Conservation (phyloP, 1,140 invertebrate genomes). For the Contarinia nasturtii region DNA sequence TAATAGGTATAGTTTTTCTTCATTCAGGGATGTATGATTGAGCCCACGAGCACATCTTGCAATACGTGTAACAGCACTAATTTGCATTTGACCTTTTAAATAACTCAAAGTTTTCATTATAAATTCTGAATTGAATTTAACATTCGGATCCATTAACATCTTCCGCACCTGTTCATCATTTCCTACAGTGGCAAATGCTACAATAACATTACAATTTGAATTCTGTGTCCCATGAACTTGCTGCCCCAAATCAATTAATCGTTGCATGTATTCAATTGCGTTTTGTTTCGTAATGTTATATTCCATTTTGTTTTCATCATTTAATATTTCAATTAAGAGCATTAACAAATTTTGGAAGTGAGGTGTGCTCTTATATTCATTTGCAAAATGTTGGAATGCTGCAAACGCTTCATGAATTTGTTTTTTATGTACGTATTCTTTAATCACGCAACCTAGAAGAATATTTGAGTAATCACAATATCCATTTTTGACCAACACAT, state of each 20-base stretch:
- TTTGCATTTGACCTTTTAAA: constrained; percentile 16
- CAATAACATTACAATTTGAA: constrained; percentile 17
- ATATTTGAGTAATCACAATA: constrained; percentile 25
- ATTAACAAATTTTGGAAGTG: constrained; percentile 27
- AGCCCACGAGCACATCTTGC: constrained; percentile 15
- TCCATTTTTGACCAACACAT: constrained; percentile 18
- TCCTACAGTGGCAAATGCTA: constrained; percentile 25
- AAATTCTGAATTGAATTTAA: constrained; percentile 16
- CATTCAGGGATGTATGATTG: constrained; percentile 11
- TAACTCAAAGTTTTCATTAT: constrained; percentile 18
- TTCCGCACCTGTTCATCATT: constrained; percentile 21
- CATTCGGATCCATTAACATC: constrained; percentile 21
- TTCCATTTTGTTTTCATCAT: constrained; percentile 9
- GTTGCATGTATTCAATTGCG: constrained; percentile 17
- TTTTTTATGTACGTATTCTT: constrained; percentile 21
- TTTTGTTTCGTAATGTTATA: constrained; percentile 5
- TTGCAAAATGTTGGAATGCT: constrained; percentile 16
- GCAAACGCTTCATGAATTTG: constrained; percentile 22
- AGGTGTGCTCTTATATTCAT: constrained; percentile 23
- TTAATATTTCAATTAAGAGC: constrained; percentile 18
- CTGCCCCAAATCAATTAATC: constrained; percentile 16
- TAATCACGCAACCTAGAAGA: constrained; percentile 26
- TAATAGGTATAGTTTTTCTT: constrained; percentile 21
- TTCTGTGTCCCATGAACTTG: constrained; percentile 19
- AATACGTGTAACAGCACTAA: constrained; percentile 17